Conservation (phyloP, 2,113 vertebrate genomes). For the Takifugu bimaculatus region DNA sequence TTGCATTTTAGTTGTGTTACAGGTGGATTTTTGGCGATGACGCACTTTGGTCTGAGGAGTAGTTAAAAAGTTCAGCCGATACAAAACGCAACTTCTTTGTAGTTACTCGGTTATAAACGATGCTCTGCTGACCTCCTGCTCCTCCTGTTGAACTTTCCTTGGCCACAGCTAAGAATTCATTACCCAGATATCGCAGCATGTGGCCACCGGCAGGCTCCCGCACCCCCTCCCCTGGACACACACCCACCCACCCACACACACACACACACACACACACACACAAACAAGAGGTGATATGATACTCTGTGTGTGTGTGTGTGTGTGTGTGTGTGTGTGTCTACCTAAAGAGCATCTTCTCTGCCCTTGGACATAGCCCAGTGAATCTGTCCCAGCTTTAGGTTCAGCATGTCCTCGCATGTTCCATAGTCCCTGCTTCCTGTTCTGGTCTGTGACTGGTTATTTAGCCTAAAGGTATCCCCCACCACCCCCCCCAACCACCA, state of each 20-base stretch:
- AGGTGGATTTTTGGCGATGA: not conserved
- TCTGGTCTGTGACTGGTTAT: conserved; percentile 25
- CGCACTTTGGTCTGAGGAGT: not conserved
- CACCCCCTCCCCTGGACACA: not conserved
- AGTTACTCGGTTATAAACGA: not conserved
- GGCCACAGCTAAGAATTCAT: conserved; percentile 45
- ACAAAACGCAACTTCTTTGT: no score
- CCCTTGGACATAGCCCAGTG: conserved; percentile 34
- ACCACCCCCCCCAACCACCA: conserved; percentile 4
- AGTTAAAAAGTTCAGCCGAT: not conserved
- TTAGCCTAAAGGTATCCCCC: conserved; percentile 36
- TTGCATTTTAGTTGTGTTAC: not conserved
- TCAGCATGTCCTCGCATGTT: conserved; percentile 48
- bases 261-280: no score
- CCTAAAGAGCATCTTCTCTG: not conserved
- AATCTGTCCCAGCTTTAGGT: conserved; percentile 18
- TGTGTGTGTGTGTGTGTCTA: conserved; percentile 7
- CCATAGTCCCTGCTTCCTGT: conserved; percentile 39
- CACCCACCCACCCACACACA: no score
- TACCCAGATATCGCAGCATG: conserved; percentile 62
- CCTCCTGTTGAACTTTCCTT: conserved; percentile 32
- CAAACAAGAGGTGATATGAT: conserved; percentile 9
- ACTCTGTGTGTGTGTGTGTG: not conserved
- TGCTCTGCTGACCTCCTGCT: conserved; percentile 1
- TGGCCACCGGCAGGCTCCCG: conserved; percentile 26